A percentile compares a stretch with the other conserved stretches of the same genome.
These are phyloP conservation scores for Dryococelus australis DNA, from an alignment of 2,888 invertebrate genomes.

Conservation along the genomic window DNA sequence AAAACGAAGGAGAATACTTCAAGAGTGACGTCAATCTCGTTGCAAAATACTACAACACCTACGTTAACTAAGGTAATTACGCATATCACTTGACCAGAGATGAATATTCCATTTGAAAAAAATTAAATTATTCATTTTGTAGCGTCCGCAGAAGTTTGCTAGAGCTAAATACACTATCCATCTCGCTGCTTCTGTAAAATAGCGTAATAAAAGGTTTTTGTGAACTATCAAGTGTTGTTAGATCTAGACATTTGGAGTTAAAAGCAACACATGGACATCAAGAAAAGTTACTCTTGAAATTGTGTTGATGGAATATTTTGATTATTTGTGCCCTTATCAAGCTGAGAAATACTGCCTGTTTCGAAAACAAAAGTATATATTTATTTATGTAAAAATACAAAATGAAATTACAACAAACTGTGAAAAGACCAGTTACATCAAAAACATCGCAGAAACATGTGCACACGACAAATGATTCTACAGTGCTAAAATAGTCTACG, in stretches of 20 bases:
- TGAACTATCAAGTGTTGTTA: too few species aligned
- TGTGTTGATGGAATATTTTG: constrained; percentile 4
- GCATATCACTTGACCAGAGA: too few species aligned
- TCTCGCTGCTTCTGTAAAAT: too few species aligned
- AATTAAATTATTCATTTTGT: too few species aligned
- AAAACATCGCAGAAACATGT: neutral
- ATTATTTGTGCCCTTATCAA: constrained; percentile 25
- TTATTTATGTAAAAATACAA: constrained; percentile 23
- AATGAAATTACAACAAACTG: constrained; percentile 12
- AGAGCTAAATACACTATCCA: too few species aligned
- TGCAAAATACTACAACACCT: too few species aligned
- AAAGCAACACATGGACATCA: neutral
- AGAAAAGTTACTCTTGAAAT: neutral
- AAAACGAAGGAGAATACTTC: too few species aligned
- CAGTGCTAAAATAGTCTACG: neutral
- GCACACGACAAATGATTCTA: neutral
- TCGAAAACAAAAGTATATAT: constrained; percentile 13
- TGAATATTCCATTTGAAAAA: too few species aligned
- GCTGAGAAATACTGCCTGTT: neutral
- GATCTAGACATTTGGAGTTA: neutral
- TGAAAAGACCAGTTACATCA: neutral
- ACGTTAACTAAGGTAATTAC: too few species aligned
- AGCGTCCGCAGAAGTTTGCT: too few species aligned
- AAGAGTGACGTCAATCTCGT: too few species aligned
- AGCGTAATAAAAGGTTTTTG: too few species aligned